Evolutionary conservation across 2,797 vertebrate species (phyloP).

Genomic region (Gymnopithys bicolor): DNA sequence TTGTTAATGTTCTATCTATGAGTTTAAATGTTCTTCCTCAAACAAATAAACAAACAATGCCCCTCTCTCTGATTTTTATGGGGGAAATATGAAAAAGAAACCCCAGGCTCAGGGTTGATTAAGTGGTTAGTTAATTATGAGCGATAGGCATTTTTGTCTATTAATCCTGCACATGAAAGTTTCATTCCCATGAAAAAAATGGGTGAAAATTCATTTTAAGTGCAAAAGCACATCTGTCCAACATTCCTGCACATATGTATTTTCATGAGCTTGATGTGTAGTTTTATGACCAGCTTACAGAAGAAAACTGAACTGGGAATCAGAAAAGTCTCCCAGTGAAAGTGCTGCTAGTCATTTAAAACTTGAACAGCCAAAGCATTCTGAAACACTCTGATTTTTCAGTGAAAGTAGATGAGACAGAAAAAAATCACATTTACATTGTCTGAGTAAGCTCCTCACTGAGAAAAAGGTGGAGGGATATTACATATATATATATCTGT

Average conservation of each 20-base stretch:
- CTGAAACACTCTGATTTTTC: background rate
- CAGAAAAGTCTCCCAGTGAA: background rate
- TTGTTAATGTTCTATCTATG: background rate
- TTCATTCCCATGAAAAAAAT: background rate
- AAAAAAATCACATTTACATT: background rate
- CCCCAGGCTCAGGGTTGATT: background rate
- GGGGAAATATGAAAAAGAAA: background rate
- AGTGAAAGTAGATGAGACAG: background rate
- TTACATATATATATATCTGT: background rate
- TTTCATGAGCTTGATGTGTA: background rate
- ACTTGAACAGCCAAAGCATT: constrained; percentile 2
- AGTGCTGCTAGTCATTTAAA: background rate
- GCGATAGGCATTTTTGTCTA: background rate
- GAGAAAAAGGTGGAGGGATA: background rate
- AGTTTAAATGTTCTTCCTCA: background rate
- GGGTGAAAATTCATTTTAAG: background rate
- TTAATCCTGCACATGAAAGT: background rate
- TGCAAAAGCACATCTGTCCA: background rate
- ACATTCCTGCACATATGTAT: background rate
- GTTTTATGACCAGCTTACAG: constrained; percentile 11
- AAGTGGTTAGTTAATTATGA: background rate
- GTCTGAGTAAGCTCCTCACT: background rate
- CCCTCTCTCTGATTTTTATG: background rate
- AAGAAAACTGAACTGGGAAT: background rate
- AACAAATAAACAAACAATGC: background rate